Evolutionary conservation across 2,113 vertebrate species (phyloP).

Genomic region (Epinephelus fuscoguttatus): DNA sequence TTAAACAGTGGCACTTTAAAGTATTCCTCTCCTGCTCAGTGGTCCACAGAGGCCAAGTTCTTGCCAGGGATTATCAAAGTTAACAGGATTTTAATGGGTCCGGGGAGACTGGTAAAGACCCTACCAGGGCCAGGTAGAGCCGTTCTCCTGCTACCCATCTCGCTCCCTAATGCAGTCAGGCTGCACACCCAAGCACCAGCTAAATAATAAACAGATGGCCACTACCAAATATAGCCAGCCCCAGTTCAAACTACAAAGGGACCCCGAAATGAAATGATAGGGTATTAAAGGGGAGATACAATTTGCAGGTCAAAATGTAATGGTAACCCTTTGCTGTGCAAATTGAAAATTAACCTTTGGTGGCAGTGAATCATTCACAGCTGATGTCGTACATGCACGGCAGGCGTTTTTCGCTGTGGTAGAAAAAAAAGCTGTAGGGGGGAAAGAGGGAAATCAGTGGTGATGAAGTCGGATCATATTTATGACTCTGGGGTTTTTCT

Average conservation of each 20-base stretch:
- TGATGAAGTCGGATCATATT: constrained; percentile 70
- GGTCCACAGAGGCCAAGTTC: constrained; percentile 74
- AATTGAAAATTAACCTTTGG: constrained; percentile 91
- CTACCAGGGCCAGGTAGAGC: constrained; percentile 77
- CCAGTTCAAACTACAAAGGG: constrained; percentile 83
- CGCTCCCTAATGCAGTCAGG: constrained; percentile 82
- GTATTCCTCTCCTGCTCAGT: constrained; percentile 75
- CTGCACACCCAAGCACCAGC: constrained; percentile 85
- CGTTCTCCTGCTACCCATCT: constrained; percentile 59
- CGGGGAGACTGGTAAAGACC: constrained; percentile 76
- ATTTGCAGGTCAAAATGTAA: constrained; percentile 91
- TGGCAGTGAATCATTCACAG: constrained; percentile 83
- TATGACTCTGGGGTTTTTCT: constrained; percentile 50
- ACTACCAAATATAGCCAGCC: constrained; percentile 87
- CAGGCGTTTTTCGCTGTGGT: constrained; percentile 50
- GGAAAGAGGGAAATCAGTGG: not conserved
- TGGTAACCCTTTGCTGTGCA: constrained; percentile 87
- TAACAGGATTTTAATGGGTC: constrained; percentile 85
- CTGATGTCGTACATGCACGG: constrained; percentile 63
- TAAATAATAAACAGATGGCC: constrained; percentile 91
- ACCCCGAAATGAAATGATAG: constrained; percentile 87
- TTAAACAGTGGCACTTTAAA: constrained; percentile 81
- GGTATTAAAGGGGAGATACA: constrained; percentile 87
- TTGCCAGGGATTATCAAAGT: constrained; percentile 83
- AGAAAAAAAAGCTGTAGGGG: constrained; percentile 43